Conservation (phyloP, 2,797 vertebrate species). For the Pangasius krempfi region DNA sequence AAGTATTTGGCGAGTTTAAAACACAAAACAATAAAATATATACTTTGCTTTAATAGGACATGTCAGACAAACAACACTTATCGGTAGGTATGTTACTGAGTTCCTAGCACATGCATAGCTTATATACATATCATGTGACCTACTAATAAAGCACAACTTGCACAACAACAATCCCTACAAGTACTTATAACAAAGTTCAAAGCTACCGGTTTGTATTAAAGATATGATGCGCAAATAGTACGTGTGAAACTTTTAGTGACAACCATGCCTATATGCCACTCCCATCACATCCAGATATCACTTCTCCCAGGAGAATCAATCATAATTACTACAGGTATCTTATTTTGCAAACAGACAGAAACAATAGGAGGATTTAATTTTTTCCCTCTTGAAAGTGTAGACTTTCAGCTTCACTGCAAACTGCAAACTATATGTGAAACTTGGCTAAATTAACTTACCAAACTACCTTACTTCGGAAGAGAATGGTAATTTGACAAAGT, state of each 20-base stretch:
- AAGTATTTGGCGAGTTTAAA: not conserved
- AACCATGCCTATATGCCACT: not conserved
- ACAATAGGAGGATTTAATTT: not conserved
- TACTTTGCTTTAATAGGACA: not conserved
- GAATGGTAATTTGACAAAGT: not conserved
- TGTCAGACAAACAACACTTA: not conserved
- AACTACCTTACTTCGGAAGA: not conserved
- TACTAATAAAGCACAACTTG: not conserved
- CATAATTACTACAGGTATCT: not conserved
- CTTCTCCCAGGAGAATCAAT: not conserved
- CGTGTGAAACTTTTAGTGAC: not conserved
- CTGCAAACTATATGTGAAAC: not conserved
- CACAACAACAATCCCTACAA: not conserved
- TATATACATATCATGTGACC: not conserved
- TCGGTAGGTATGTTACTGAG: not conserved
- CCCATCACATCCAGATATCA: not conserved
- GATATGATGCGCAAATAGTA: not conserved
- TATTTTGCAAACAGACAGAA: not conserved
- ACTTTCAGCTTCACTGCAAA: too few species aligned
- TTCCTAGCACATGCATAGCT: not conserved
- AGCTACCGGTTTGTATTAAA: not conserved
- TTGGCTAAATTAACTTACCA: not conserved
- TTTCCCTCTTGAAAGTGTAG: not conserved
- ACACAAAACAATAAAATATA: not conserved
- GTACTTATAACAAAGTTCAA: not conserved